Evolutionary conservation across 2,888 invertebrate genomes (phyloP), one percentile per base, ranked within the genome.

Genomic region (Papilio demoleus): DNA sequence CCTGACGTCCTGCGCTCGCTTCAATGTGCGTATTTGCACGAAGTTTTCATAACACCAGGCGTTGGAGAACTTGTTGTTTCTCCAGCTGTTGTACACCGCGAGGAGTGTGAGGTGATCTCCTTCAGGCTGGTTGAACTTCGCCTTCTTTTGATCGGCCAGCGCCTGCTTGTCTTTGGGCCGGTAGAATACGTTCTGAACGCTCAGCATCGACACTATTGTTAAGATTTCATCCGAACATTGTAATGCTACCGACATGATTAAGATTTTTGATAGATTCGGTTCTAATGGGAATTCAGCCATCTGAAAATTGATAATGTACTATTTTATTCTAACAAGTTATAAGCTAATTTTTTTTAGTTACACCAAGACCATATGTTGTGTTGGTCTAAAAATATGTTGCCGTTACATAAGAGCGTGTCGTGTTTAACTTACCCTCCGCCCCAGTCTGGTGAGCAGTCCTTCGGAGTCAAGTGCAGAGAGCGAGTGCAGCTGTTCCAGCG

Each of bases 21-120:
- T 99, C 70, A 99, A 89, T 0, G 99, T 99, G 24, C 99, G 92
- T 38, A 99, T 98, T 92, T 99, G 99, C 4, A 99, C 98, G 84
- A 99, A 99, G 93, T 99, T 99, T 85, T 99, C 99, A 81, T 99
- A 99, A 86, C 99, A 99, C 99, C 99, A 99, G 0, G 99, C 98
- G 85, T 98, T 98, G 0, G 98, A 98, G 87, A 99, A 99, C 89
- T 99, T 99, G 84, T 99, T 99, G 84, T 99, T 99, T 80, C 98
- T 97, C 99, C 99, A 99, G 62, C 99, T 98, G 85, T 99, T 99
- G 85, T 99, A 99, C 4, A 99, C 99, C 0, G 99, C 98, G n/a
- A 99, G 88, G 27, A 99, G 89, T 0, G 99, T 99, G 50, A 99
- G 90, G 88, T 99, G 99, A 87, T 99, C 99, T 0, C 99, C 99